These are phyloP conservation scores for Dastarcus helophoroides DNA, from an alignment of 2,888 invertebrate genomes.

Conservation along the genomic window DNA sequence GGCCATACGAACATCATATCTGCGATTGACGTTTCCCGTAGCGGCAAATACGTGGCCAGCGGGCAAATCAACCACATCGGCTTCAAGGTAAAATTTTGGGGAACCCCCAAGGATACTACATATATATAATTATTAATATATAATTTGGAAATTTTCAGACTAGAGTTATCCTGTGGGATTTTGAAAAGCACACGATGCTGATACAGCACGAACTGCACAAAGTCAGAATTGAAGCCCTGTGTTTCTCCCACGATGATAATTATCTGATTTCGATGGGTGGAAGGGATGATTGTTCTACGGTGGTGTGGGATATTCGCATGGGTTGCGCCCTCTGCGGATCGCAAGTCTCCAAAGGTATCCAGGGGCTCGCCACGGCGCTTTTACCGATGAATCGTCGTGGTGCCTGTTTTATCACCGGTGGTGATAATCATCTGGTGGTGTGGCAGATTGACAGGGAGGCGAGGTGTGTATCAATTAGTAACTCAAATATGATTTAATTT, in stretches of 20 bases:
- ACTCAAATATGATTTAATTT: too few species aligned
- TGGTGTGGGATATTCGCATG: constrained; percentile 66
- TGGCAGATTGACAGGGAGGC: constrained; percentile 64
- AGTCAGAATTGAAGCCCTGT: constrained; percentile 76
- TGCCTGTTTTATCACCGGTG: constrained; percentile 61
- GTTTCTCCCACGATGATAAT: constrained; percentile 68
- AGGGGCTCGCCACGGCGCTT: constrained; percentile 32
- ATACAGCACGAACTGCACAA: constrained; percentile 75
- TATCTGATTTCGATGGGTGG: constrained; percentile 82
- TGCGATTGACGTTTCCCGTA: constrained; percentile 61
- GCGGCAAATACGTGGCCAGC: constrained; percentile 72
- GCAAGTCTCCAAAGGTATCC: constrained; percentile 29
- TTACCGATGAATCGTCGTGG: constrained; percentile 46
- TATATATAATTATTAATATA: not conserved
- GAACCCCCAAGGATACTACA: not conserved
- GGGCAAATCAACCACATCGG: constrained; percentile 88
- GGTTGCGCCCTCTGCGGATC: constrained; percentile 39
- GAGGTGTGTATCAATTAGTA: too few species aligned
- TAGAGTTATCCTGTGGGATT: constrained; percentile 80
- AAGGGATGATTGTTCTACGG: constrained; percentile 77
- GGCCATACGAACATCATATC: constrained; percentile 75
- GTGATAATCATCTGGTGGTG: constrained; percentile 46
- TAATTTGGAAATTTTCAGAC: constrained; percentile 43
- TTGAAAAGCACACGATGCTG: constrained; percentile 47
- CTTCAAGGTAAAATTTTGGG: constrained; percentile 50